Base-by-base conservation (phyloP, 2,113 vertebrate species). In the Chascanopsetta lugubris region DNA sequence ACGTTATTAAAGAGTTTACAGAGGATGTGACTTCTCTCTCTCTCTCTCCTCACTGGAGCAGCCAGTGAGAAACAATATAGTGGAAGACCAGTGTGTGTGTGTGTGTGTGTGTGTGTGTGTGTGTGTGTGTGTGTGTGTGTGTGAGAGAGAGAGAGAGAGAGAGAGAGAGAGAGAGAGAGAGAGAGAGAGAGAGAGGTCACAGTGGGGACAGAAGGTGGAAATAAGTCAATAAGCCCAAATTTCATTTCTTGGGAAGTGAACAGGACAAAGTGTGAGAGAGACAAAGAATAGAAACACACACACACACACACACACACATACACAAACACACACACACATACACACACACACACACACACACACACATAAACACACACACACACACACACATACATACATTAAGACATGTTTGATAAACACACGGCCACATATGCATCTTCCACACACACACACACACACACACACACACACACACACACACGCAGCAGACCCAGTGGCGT, bases 211-310 rank as follows among this genome's bases (percentile, higher is more conserved):
- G n/a, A n/a, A n/a, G 75, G 71, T 80, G 71, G 65, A 82, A 75
- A 67, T 76, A 82, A 84, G 79, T 70, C 70, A 85, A 77, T 85
- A 85, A 85, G 83, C 70, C 64, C 29, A 62, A 85, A 85, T 84
- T 76, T 88, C 72, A 87, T 88, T 86, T 85, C 79, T 82, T 83
- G 75, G 56, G 51, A 73, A 65, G 54, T 71, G 65, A 73, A 71
- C 63, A 51, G 43, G 55, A 47, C 57, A 61, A 5, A 11, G 63
- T 55, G 54, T 2, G 47, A 5, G 40, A 18, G 4, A 36, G 58
- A 13, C n/a, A 20, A 18, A 40, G 2, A 38, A 38, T 38, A 38
- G 0, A 34, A 34, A 34, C 10, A 12, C 60, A 50, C 50, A 29
- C 51, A 62, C 5, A 26, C 42, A 3, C 46, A 29, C 53, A 20